Evolutionary conservation across 2,113 vertebrate species (phyloP), one percentile per base, ranked within the genome.

Genomic region (Alexandromys fortis): DNA sequence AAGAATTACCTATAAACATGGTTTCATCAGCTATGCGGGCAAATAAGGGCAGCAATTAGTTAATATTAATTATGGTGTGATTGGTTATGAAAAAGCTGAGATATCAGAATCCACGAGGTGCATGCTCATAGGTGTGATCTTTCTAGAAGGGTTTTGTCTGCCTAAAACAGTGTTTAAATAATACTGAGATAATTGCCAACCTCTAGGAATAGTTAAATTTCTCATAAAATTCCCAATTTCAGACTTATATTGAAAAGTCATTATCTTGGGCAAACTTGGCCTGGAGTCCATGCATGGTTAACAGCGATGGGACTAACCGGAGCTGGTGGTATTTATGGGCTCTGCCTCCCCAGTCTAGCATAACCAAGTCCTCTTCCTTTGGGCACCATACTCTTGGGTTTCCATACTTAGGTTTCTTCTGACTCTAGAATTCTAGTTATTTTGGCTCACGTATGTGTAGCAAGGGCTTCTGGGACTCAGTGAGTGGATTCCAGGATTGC

Each of bases 201-300:
- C 61, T 94, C 38, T 93, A 95, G 77, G 95, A 91, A 89, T 75
- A 89, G 82, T 92, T 76, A 94, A 93, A 96, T 81, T 95, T 96
- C 79, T 90, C 75, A 94, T 92, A 94, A 93, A 95, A 92, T 89
- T 91, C 0, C 61, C 76, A 96, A 94, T 93, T 90, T 45, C 14
- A n/a, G 82, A 52, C 45, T 92, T 95, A 87, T 52, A 85, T 87
- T 96, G 90, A 95, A 97, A 94, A 95, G 90, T 82, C 89, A 77
- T 94, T 94, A 89, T 87, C 72, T 92, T 63, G 79, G 75, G 89
- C 49, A 95, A 94, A 85, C 30, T 58, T 95, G 90, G 79, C 75
- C 68, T 61, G 1, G 4, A 21, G 52, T 95, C 82, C 68, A 61
- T 35, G 9, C 1, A 0, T 78, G 58, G 76, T 65, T 88, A 77